Conservation (phyloP, 1,140 invertebrate species). For the Ladona fulva region DNA sequence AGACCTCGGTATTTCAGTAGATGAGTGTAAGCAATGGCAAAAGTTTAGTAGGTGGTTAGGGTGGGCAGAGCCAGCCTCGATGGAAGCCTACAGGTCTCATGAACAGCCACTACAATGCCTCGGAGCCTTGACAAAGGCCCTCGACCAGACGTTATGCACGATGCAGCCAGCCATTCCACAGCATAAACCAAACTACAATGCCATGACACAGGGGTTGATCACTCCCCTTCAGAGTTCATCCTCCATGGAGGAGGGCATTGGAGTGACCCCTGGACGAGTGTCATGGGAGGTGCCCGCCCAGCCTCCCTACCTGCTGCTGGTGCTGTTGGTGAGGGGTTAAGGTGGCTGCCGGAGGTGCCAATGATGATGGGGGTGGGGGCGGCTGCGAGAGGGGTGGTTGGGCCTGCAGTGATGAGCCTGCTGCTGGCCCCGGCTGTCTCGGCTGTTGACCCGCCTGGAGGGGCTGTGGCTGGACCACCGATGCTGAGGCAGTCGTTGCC, state of each 20-base stretch:
- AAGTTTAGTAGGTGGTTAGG: background rate
- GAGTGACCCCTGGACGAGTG: background rate
- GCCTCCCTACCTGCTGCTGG: background rate
- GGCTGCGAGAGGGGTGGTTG: background rate
- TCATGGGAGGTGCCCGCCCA: background rate
- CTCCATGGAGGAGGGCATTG: background rate
- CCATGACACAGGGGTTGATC: background rate
- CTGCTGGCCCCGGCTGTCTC: background rate
- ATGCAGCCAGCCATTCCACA: slow-evolving; percentile 6
- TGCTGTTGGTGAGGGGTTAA: slow-evolving; percentile 7
- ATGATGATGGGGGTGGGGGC: slow-evolving; percentile 1
- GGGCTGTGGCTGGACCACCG: background rate
- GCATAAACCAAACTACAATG: background rate
- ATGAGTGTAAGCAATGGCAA: slow-evolving; percentile 5
- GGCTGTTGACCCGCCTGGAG: background rate
- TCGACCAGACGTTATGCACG: background rate
- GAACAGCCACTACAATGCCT: slow-evolving; percentile 3
- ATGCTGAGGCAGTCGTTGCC: background rate
- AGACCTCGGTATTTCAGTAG: background rate
- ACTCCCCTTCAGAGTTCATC: background rate
- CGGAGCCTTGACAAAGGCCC: background rate
- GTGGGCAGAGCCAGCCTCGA: background rate
- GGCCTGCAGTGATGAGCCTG: background rate
- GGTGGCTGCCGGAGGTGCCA: background rate
- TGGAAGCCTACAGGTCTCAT: background rate